A percentile compares a stretch with the other conserved stretches of the same genome.
These are phyloP conservation scores for Oithona nana DNA, from an alignment of 2,888 invertebrate genomes.

Conservation along the genomic window DNA sequence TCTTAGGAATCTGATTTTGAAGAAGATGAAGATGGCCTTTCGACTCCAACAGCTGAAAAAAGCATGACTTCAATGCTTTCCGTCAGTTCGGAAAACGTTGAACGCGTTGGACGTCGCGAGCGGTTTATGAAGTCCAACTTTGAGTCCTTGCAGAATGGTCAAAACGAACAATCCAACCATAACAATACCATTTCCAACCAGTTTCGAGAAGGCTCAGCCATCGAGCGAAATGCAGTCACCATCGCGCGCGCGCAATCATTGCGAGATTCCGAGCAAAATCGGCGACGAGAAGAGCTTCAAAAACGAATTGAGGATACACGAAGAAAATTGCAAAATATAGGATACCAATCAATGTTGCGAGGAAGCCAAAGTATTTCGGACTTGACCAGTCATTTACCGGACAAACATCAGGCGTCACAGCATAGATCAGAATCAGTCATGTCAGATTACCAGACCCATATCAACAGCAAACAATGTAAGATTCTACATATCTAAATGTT, in stretches of 20 bases:
- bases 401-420: neutral
- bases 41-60: slow-evolving; percentile 58
- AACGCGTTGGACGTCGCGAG: slow-evolving; percentile 29
- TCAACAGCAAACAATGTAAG: neutral
- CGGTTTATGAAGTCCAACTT: slow-evolving; percentile 30
- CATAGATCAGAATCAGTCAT: neutral
- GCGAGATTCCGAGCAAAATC: slow-evolving; percentile 42
- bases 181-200: slow-evolving; percentile 5
- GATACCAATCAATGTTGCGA: slow-evolving; percentile 54
- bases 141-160: slow-evolving; percentile 41
- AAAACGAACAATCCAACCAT: neutral
- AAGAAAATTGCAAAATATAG: slow-evolving; percentile 62
- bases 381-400: slow-evolving; percentile 41
- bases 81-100: slow-evolving; percentile 36
- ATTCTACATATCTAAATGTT: too few species aligned
- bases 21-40: slow-evolving; percentile 34
- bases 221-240: slow-evolving; percentile 6
- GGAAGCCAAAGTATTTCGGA: slow-evolving; percentile 72
- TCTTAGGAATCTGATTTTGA: slow-evolving; percentile 36
- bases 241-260: slow-evolving; percentile 23
- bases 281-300: slow-evolving; percentile 55
- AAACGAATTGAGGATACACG: slow-evolving; percentile 64
- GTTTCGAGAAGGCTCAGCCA: slow-evolving; percentile 10
- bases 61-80: slow-evolving; percentile 49
- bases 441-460: neutral